Conservation (phyloP, 2,113 vertebrate species). For the Callithrix jacchus region DNA sequence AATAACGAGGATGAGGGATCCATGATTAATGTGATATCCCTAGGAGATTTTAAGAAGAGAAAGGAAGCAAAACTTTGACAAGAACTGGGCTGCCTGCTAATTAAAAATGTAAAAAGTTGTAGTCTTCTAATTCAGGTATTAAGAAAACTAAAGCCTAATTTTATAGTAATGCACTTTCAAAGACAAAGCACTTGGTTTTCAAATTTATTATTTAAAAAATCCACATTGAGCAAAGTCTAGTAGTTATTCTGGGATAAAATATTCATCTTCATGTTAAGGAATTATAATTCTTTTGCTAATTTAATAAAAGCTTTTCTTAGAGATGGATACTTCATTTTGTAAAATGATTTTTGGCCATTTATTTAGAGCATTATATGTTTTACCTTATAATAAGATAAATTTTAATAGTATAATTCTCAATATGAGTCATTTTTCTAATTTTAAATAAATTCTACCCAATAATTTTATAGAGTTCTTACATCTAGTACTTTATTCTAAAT, state of each 20-base stretch:
- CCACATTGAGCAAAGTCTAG: not conserved
- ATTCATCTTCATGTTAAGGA: not conserved
- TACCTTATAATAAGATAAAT: not conserved
- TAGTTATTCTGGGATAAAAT: not conserved
- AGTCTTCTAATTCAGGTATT: not conserved
- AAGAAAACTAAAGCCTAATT: not conserved
- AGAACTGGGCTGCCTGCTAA: not conserved
- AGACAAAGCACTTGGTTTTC: not conserved
- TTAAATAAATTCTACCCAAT: not conserved
- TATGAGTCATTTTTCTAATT: not conserved
- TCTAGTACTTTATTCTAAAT: not conserved
- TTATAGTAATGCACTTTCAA: not conserved
- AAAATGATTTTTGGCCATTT: not conserved
- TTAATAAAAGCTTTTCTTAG: not conserved
- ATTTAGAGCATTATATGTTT: not conserved
- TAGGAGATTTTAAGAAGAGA: not conserved
- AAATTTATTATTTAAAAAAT: not conserved
- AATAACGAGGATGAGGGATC: not conserved
- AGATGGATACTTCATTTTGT: not conserved
- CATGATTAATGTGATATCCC: not conserved
- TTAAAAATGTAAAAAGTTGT: not conserved
- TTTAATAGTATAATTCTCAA: not conserved
- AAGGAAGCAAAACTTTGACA: not conserved
- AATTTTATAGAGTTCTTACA: not conserved
- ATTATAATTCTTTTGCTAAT: not conserved